These are phyloP conservation scores for Drosophila tanythrix DNA, from an alignment of 2,888 invertebrate genomes.

Conservation along the genomic window DNA sequence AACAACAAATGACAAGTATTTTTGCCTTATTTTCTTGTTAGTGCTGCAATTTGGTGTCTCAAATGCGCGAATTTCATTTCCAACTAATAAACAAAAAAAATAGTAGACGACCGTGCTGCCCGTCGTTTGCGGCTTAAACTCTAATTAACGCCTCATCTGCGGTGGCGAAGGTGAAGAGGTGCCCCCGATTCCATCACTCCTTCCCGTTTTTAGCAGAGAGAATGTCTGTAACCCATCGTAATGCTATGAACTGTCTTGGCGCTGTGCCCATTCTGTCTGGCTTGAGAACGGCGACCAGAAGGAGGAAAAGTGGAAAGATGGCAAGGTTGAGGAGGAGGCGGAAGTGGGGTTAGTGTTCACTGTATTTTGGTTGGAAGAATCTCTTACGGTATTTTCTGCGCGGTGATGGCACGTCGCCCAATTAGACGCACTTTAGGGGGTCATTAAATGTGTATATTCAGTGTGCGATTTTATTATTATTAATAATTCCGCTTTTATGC, in stretches of 20 bases:
- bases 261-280: constrained; percentile 76
- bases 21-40: constrained; percentile 47
- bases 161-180: constrained; percentile 31
- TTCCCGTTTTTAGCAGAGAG: constrained; percentile 8
- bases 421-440: constrained; percentile 66
- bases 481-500: constrained; percentile 64
- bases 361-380: constrained; percentile 32
- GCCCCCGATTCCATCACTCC: background rate
- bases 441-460: constrained; percentile 55
- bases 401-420: constrained; percentile 31
- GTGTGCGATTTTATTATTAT: constrained; percentile 53
- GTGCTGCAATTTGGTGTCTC: constrained; percentile 49
- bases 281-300: constrained; percentile 31
- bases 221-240: constrained; percentile 40
- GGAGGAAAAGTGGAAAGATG: constrained; percentile 20
- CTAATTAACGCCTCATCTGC: constrained; percentile 79
- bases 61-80: constrained; percentile 62
- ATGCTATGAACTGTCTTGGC: constrained; percentile 72
- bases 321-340: background rate
- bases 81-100: constrained; percentile 61
- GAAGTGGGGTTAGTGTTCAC: constrained; percentile 1
- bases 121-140: constrained; percentile 70
- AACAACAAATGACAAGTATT: constrained; percentile 34
- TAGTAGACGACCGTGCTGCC: constrained; percentile 28
- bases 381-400: constrained; percentile 50